Base-by-base conservation (phyloP, 1,140 invertebrate species). In the Pogonomyrmex barbatus region DNA sequence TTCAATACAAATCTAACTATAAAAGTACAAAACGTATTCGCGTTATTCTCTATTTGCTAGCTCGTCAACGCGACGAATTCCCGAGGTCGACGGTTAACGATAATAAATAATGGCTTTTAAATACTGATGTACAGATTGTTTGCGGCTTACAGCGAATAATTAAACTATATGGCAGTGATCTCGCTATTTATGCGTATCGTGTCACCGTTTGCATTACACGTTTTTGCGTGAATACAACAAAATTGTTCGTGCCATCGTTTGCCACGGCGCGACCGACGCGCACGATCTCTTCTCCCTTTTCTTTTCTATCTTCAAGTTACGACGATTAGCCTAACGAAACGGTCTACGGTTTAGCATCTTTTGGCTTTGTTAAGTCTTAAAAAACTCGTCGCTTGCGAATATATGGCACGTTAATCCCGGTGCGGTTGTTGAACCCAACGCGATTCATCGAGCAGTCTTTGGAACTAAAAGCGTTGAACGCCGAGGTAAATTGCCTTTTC, bases 21-120 rank as follows among this genome's bases (percentile, higher is more conserved):
- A 94, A 92, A 93, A 94, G 91, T 95, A 94, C 89, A 94, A 95
- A 95, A 95, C 91, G 91, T 94, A 93, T 85, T 93, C 87, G 92
- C 90, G 91, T 88, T 91, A 89, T 83, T 50, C 33, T 85, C 17
- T 81, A 60, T 36, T 85, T 12, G 39, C 45, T 33, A 56, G 45
- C n/a, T 36, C 54, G 67, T 83, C 36, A 10, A 82, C 76, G 50
- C 10, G 12, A 9, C 86, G 60, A 89, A 65, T 79, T 75, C 85
- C 52, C n/a, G 62, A 12, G 50, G 42, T 82, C 68, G 9, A 94
- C 76, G 87, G 24, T 90, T 92, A 93, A 90, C 85, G 91, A 92
- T 93, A 95, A 94, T 95, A 95, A 95, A 94, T 94, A 94, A 91
- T 93, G 91, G 88, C 88, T 56, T 91, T 94, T 95, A 95, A 95